Base-by-base conservation (phyloP, 2,888 invertebrate species). In the Harpalus rubripes region DNA sequence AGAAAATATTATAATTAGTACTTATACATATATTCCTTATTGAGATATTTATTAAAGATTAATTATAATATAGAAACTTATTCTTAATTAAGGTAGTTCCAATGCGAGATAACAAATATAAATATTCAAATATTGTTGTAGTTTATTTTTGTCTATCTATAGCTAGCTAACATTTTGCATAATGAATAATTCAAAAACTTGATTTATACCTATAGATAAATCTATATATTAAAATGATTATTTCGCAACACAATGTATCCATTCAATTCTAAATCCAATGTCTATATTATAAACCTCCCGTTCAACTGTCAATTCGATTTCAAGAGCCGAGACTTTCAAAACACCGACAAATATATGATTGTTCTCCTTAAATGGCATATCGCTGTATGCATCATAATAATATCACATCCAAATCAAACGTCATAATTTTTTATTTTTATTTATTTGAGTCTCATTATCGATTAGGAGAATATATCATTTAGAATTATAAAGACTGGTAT, bases 151-250 rank as follows among this genome's bases (percentile, higher is more conserved):
- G 72, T 74, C 44, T 44, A 44, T 44, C 72, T 41, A 72, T 39
- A 72, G n/a, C 39, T 32, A 79, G n/a, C 39, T 32, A 79, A 59
- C 7, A 39, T 79, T 79, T 59, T 79, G 80, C 80, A 76, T 80
- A 80, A 80, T 80, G 80, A 80, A 80, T 80, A 80, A 80, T 80
- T 80, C 80, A 80, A 80, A 79, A 59, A 26, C 61, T 39, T 80
- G 56, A 61, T 80, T 80, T 61, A 80, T 80, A 39, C 56, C 61
- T 58, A 7, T 8, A 32, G 80, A 80, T 80, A 80, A 61, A 59
- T 80, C 80, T 61, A 61, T 80, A 32, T 61, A 80, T 80, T 61
- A 80, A 61, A 80, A 74, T 15, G 32, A 78, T 61, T 41, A 80
- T 80, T 80, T 61, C 56, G 61, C 59, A 80, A 61, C 80, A 80